These are phyloP conservation scores for Caenorhabditis auriculariae DNA, from an alignment of 2,888 invertebrate species.

Conservation along the genomic window DNA sequence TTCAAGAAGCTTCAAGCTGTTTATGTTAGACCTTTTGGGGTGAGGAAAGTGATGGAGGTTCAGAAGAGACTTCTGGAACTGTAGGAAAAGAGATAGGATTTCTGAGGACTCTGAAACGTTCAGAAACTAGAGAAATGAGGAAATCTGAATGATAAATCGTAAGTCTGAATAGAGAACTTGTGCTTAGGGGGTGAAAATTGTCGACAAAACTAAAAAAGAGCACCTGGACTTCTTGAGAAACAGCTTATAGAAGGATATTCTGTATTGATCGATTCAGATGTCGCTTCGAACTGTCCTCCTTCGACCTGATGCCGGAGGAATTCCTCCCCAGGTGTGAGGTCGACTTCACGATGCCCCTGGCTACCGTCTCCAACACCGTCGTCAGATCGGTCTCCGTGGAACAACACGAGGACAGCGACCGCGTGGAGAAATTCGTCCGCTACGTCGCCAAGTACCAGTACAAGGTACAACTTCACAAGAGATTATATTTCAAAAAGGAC, in stretches of 20 bases:
- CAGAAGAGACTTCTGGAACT: no score
- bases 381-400: constrained; percentile 78
- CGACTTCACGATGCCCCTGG: constrained; percentile 98
- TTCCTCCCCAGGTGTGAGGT: constrained; percentile 83
- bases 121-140: no score
- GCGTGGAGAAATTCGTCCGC: constrained; percentile 96
- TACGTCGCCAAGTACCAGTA: constrained; percentile 94
- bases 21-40: no score
- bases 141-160: no score
- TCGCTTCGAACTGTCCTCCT: constrained; percentile 88
- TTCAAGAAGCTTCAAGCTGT: no score
- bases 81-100: no score
- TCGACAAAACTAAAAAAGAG: no score
- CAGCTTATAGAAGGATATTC: neutral
- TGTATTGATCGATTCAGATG: constrained; percentile 27
- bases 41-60: no score
- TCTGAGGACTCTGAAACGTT: no score
- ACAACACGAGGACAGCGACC: constrained; percentile 72
- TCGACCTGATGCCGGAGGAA: constrained; percentile 92
- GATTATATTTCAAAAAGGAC: neutral
- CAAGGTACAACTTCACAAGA: constrained; percentile 63
- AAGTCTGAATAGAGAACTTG: no score
- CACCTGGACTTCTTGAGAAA: neutral
- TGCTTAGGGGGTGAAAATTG: no score
- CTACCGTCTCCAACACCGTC: constrained; percentile 89